Evolutionary conservation across 30 jellyfish, hydroid and myxozoan species (phyloP).

Genomic region (Morbakka virulenta): DNA sequence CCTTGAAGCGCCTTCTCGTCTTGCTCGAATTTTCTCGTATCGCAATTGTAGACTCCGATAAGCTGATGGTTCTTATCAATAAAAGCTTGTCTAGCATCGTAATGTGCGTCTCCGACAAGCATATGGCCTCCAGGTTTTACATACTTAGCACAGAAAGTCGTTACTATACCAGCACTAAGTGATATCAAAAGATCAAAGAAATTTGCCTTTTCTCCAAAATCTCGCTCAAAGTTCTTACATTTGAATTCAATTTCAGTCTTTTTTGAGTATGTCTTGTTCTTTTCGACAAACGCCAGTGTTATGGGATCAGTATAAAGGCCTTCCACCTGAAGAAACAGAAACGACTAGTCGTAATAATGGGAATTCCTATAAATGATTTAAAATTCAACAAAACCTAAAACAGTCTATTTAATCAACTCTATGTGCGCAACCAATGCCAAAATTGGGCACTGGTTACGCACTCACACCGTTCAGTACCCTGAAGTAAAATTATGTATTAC

Average conservation of each 20-base stretch:
- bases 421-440: too few relatives aligned
- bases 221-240: conserved; percentile 57
- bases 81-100: conserved; percentile 77
- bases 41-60: conserved; percentile 47
- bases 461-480: too few relatives aligned
- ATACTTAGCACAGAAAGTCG: conserved; percentile 66
- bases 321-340: conserved; percentile 38
- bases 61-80: conserved; percentile 45
- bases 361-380: too few relatives aligned
- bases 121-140: conserved; percentile 61
- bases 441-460: too few relatives aligned
- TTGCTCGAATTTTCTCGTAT: conserved; percentile 7
- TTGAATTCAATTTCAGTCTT: conserved; percentile 47
- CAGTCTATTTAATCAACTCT: too few relatives aligned
- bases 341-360: too few relatives aligned
- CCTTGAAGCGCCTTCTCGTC: conserved; percentile 32
- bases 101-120: conserved; percentile 80
- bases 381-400: too few relatives aligned
- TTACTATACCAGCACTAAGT: conserved; percentile 72
- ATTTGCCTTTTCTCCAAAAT: conserved; percentile 55
- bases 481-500: too few relatives aligned
- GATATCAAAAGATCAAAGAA: conserved; percentile 73
- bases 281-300: conserved; percentile 47
- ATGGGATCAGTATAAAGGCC: conserved; percentile 34
- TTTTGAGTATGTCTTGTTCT: conserved; percentile 58